phyloP scores from a whole-genome alignment of 2,888 invertebrate species.

The Zhuqinia jingwanae region DNA sequence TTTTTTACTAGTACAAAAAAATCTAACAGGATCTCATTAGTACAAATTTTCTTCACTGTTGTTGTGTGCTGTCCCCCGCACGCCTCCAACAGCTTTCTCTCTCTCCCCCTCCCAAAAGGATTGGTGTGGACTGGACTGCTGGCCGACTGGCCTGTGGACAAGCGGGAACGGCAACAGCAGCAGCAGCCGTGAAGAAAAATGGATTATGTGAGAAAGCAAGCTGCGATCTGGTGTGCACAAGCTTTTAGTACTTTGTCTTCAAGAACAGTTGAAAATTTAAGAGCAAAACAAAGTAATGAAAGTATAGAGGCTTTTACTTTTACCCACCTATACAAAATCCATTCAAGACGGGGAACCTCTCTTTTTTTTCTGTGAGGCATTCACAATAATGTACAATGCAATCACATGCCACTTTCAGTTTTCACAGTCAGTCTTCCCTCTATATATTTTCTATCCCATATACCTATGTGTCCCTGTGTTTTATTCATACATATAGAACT shows the following conservation, averaged over 20 bases:
- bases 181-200: not conserved
- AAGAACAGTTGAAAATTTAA: not conserved
- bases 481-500: not conserved
- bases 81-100: not conserved
- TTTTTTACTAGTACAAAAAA: not conserved
- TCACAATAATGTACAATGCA: constrained; percentile 43
- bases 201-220: constrained; percentile 2
- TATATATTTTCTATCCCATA: not conserved
- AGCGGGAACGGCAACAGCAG: not conserved
- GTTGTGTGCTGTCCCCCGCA: not conserved
- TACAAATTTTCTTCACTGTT: constrained; percentile 29
- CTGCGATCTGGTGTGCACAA: not conserved
- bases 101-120: no score
- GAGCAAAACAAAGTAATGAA: not conserved
- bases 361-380: not conserved
- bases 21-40: constrained; percentile 26
- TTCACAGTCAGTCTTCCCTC: constrained; percentile 12
- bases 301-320: not conserved
- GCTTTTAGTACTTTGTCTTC: no score
- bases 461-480: not conserved
- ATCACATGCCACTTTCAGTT: constrained; percentile 52
- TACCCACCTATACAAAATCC: no score
- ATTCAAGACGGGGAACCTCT: not conserved
- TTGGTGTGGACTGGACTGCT: no score
- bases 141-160: constrained; percentile 14